Base-by-base conservation (phyloP, 2,888 invertebrate genomes). In the Syritta pipiens region DNA sequence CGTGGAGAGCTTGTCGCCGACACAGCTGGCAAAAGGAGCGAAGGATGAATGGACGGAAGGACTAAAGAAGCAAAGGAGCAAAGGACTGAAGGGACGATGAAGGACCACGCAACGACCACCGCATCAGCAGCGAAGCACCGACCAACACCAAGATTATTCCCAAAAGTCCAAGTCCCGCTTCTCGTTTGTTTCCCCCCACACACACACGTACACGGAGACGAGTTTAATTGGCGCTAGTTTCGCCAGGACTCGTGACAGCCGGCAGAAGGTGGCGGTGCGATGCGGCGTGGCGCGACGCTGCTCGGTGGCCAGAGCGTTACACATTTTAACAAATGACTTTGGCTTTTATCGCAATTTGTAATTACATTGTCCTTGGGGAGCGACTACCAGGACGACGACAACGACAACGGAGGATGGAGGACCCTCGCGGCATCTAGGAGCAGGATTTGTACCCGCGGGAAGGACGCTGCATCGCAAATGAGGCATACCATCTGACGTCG, bases 271-370 rank as follows among this genome's bases (percentile, higher is more conserved):
- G 57, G 19, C 9, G 26, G 1, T 6, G 37, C 17, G 14, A 17
- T 37, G 17, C 17, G 37, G 37, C 37, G 42, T 40, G 48, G 37
- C 7, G n/a, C n/a, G n/a, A n/a, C n/a, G n/a, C n/a, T n/a, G 28
- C 7, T 62, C 14, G 62, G 26, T 32, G 46, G 35, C 20, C 14
- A 17, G 20, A 20, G 67, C 67, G 79, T 79, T 67, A 74, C 68
- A 79, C 74, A 68, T 79, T 79, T 74, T 68, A 74, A 79, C 79
- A 79, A 79, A 79, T 79, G 79, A 79, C 79, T 74, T 65, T 79
- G 79, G 79, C 79, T 79, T 79, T 79, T 79, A 79, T 79, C 60
- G 79, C 79, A 74, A 74, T 79, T 79, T 79, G 79, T 79, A 79
- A 79, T 79, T 74, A 79, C 79, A 79, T 79, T 79, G 79, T 79